Conservation (phyloP, 35 echinoderm and acorn worm genomes). For the Eucidaris tribuloides region DNA sequence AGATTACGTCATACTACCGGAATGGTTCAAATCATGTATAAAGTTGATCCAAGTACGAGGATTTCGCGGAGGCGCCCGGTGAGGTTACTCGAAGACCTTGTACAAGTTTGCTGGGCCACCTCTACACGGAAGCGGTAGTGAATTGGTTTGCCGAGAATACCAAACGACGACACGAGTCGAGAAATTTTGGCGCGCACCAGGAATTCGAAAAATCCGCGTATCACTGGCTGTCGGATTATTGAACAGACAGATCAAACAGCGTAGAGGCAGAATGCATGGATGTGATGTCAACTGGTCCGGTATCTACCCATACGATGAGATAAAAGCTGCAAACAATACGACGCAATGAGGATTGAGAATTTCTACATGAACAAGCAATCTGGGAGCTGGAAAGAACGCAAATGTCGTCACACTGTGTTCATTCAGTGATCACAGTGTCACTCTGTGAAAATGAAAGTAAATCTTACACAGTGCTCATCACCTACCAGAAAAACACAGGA, state of each 20-base stretch:
- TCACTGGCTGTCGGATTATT: slow-evolving; percentile 51
- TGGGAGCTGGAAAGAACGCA: too few species aligned
- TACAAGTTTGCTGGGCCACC: slow-evolving; percentile 77
- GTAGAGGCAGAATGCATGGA: slow-evolving; percentile 73
- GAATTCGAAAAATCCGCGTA: slow-evolving; percentile 61
- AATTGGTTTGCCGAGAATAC: slow-evolving; percentile 79
- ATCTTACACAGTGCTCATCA: too few species aligned
- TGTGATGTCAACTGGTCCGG: slow-evolving; percentile 69
- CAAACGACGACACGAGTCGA: neutral
- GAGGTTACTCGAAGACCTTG: slow-evolving; percentile 53
- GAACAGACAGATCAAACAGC: slow-evolving; percentile 33
- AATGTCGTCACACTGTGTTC: too few species aligned
- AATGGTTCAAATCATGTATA: slow-evolving; percentile 63
- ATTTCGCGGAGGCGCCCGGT: slow-evolving; percentile 58
- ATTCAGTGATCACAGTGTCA: too few species aligned
- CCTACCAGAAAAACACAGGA: too few species aligned
- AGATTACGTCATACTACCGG: slow-evolving; percentile 33
- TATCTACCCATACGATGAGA: slow-evolving; percentile 2
- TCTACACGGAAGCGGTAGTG: slow-evolving; percentile 36
- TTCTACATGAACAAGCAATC: too few species aligned
- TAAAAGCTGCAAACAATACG: too few species aligned
- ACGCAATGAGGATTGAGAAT: too few species aligned
- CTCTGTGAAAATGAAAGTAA: too few species aligned
- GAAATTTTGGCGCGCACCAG: slow-evolving; percentile 55
- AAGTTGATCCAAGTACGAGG: slow-evolving; percentile 84